Evolutionary conservation across 1,140 invertebrate genomes (phyloP).

Genomic region (Hormaphis cornu): DNA sequence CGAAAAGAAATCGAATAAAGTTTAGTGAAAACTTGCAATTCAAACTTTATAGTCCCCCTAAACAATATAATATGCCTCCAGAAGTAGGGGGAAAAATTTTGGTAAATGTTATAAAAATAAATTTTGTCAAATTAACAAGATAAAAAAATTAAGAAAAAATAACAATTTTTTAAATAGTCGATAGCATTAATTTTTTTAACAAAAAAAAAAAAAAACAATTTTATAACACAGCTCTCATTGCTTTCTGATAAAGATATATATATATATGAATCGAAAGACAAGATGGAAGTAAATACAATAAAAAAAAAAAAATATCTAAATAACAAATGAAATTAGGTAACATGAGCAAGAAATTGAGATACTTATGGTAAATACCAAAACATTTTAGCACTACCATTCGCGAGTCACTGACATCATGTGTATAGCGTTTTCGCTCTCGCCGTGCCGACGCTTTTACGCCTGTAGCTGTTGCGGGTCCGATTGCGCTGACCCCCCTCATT

Average conservation of each 20-base stretch:
- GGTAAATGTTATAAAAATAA: constrained; percentile 15
- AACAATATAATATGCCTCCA: constrained; percentile 32
- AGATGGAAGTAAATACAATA: constrained; percentile 25
- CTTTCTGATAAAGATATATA: constrained; percentile 29
- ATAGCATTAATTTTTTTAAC: background rate
- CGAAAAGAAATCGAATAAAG: constrained; percentile 30
- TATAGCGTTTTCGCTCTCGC: constrained; percentile 13
- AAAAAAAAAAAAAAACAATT: constrained; percentile 27
- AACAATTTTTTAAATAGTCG: constrained; percentile 19
- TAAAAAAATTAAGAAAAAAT: constrained; percentile 30
- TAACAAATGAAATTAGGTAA: constrained; percentile 33
- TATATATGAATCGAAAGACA: constrained; percentile 32
- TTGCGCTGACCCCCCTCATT: constrained; percentile 17
- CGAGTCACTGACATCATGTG: constrained; percentile 17
- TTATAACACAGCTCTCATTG: constrained; percentile 28
- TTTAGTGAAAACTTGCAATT: constrained; percentile 21
- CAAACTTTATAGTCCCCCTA: constrained; percentile 27
- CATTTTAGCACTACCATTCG: constrained; percentile 8
- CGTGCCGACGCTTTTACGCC: background rate
- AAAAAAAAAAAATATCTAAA: constrained; percentile 30
- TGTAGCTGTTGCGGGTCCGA: constrained; percentile 19
- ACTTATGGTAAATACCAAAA: constrained; percentile 7
- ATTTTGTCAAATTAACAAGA: constrained; percentile 30
- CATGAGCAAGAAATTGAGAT: constrained; percentile 30
- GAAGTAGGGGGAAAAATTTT: constrained; percentile 32